These are phyloP conservation scores for Pteronotus mesoamericanus DNA, from an alignment of 2,797 vertebrate species.

Conservation along the genomic window DNA sequence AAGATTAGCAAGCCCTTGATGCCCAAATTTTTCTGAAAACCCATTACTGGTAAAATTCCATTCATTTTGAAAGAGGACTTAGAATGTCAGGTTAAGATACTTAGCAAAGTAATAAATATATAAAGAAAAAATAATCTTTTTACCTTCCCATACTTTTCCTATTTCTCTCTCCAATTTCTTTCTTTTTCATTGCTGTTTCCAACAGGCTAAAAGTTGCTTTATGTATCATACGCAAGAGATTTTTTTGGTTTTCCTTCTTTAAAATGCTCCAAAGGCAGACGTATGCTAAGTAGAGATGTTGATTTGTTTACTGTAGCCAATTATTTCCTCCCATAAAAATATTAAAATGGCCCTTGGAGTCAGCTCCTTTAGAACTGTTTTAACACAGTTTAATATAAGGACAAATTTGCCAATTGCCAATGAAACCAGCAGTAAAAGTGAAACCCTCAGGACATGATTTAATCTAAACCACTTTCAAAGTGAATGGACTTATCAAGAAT, in stretches of 20 bases:
- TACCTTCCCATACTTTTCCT: background rate
- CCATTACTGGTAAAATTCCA: background rate
- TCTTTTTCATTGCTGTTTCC: background rate
- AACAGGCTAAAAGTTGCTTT: background rate
- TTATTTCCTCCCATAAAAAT: slow-evolving; percentile 23
- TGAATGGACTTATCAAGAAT: background rate
- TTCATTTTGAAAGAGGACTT: background rate
- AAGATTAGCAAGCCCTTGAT: background rate
- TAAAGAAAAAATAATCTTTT: background rate
- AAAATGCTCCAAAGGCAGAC: slow-evolving; percentile 35
- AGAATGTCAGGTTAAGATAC: background rate
- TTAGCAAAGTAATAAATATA: slow-evolving; percentile 19
- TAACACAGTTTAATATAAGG: background rate
- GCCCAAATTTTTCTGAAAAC: background rate
- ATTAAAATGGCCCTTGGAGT: background rate
- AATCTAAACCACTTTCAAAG: slow-evolving; percentile 29
- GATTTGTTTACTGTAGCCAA: slow-evolving; percentile 23
- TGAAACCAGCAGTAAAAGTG: slow-evolving; percentile 23
- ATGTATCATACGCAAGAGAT: background rate
- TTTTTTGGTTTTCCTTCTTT: background rate
- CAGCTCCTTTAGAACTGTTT: slow-evolving; percentile 28
- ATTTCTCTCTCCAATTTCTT: background rate
- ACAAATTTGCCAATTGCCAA: slow-evolving; percentile 30
- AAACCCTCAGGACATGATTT: slow-evolving; percentile 1
- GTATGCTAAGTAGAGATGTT: background rate